Conservation (phyloP, 2,113 vertebrate species). For the Tetraodon nigroviridis region DNA sequence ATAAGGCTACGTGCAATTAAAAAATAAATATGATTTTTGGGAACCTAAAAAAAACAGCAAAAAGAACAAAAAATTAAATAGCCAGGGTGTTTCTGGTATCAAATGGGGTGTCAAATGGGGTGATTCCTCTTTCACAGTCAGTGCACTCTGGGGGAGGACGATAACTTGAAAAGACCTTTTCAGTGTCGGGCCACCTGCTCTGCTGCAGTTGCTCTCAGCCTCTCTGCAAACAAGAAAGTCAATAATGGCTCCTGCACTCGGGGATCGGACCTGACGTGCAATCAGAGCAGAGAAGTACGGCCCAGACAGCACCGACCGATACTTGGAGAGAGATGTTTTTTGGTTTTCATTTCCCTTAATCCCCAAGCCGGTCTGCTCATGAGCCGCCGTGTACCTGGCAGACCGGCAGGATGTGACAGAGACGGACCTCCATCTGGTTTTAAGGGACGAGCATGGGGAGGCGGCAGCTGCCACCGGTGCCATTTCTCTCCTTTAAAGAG, state of each 20-base stretch:
- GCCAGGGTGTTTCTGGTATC: too few species aligned
- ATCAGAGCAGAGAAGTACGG: slow-evolving; percentile 21
- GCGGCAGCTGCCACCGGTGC: slow-evolving; percentile 62
- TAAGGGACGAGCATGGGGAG: slow-evolving; percentile 53
- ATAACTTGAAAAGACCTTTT: slow-evolving; percentile 44
- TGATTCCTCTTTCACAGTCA: slow-evolving; percentile 42
- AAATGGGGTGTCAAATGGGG: slow-evolving; percentile 41
- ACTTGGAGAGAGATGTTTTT: slow-evolving; percentile 26
- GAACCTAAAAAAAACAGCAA: too few species aligned
- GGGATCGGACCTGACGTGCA: slow-evolving; percentile 23
- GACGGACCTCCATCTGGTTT: slow-evolving; percentile 43
- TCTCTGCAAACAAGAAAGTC: slow-evolving; percentile 36
- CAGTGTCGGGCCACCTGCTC: slow-evolving; percentile 39
- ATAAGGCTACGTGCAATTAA: too few species aligned
- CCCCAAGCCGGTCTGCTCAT: slow-evolving; percentile 1
- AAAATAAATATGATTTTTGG: too few species aligned
- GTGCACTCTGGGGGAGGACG: slow-evolving; percentile 21
- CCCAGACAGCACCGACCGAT: slow-evolving; percentile 7
- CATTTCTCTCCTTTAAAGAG: slow-evolving; percentile 61
- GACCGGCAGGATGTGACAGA: slow-evolving; percentile 9
- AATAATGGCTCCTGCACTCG: slow-evolving; percentile 35
- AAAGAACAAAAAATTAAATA: too few species aligned
- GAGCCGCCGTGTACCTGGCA: background rate
- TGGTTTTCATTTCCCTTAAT: slow-evolving; percentile 32
- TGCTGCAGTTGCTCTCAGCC: slow-evolving; percentile 31